Conservation (phyloP, 2,888 invertebrate genomes). For the Thereva unica region DNA sequence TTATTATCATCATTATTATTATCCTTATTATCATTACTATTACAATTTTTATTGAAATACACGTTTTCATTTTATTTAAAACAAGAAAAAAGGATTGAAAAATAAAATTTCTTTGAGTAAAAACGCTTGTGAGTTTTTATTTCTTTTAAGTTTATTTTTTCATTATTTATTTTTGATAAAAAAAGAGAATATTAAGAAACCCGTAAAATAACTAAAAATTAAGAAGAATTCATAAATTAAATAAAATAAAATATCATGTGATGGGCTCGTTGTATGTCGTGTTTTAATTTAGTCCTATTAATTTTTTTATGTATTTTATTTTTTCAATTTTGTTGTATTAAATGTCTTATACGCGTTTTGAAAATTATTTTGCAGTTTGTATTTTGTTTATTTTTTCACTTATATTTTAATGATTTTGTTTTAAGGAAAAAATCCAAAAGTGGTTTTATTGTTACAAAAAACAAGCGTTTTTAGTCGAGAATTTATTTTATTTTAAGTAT, state of each 20-base stretch:
- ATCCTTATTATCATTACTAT: too few species aligned
- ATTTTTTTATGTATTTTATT: conserved; percentile 12
- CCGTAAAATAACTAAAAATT: neutral
- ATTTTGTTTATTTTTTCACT: neutral
- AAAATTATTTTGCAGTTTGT: conserved; percentile 24
- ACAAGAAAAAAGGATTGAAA: conserved; percentile 30
- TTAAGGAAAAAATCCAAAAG: neutral
- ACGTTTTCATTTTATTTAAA: conserved; percentile 17
- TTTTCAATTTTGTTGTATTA: neutral
- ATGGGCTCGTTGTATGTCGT: conserved; percentile 30
- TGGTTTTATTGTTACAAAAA: conserved; percentile 10
- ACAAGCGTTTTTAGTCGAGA: conserved; percentile 60
- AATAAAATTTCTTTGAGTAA: conserved; percentile 58
- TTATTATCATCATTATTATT: too few species aligned
- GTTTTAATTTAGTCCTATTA: conserved; percentile 18
- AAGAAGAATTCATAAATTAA: conserved; percentile 8
- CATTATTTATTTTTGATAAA: conserved; percentile 13
- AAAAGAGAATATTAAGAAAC: neutral
- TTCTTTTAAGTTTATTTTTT: conserved; percentile 37
- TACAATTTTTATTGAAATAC: conserved; percentile 12
- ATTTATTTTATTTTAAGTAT: conserved; percentile 27
- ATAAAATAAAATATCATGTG: conserved; percentile 2
- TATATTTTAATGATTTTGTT: neutral
- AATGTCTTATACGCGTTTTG: neutral
- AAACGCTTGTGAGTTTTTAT: conserved; percentile 57